A percentile compares a stretch with the other conserved stretches of the same genome.
phyloP scores from a whole-genome alignment of 2,888 invertebrate species.

The Phrixothrix hirtus region DNA sequence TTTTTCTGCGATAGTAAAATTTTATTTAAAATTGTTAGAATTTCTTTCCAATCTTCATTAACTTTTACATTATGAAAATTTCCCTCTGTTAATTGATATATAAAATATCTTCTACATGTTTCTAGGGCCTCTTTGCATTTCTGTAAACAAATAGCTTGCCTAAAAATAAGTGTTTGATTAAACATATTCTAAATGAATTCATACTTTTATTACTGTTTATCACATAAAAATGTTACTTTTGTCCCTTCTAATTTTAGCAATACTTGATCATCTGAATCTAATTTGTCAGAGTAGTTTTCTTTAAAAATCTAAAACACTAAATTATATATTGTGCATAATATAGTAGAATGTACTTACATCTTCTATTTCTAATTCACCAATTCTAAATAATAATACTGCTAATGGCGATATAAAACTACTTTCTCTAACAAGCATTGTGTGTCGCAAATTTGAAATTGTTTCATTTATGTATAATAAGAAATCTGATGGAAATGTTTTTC shows the following conservation, averaged over 20 bases:
- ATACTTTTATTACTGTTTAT: constrained; percentile 50
- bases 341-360: constrained; percentile 38
- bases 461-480: constrained; percentile 63
- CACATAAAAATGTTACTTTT: constrained; percentile 51
- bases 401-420: constrained; percentile 64
- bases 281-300: constrained; percentile 26
- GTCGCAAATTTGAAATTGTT: constrained; percentile 60
- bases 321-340: constrained; percentile 2
- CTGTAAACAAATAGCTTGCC: constrained; percentile 56
- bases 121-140: constrained; percentile 47
- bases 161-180: constrained; percentile 52
- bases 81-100: constrained; percentile 48
- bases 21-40: constrained; percentile 36
- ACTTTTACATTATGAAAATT: constrained; percentile 38
- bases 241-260: constrained; percentile 49
- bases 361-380: constrained; percentile 42
- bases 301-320: constrained; percentile 36
- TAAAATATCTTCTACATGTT: constrained; percentile 45
- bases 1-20: background rate
- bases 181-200: background rate
- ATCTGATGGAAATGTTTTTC: constrained; percentile 55
- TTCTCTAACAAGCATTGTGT: constrained; percentile 62
- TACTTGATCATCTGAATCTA: constrained; percentile 41
- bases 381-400: constrained; percentile 62
- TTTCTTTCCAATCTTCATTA: constrained; percentile 41